A percentile compares a stretch with the other conserved stretches of the same genome.
phyloP scores from a whole-genome alignment of 2,113 vertebrate genomes.

The Cyprinus carpio region DNA sequence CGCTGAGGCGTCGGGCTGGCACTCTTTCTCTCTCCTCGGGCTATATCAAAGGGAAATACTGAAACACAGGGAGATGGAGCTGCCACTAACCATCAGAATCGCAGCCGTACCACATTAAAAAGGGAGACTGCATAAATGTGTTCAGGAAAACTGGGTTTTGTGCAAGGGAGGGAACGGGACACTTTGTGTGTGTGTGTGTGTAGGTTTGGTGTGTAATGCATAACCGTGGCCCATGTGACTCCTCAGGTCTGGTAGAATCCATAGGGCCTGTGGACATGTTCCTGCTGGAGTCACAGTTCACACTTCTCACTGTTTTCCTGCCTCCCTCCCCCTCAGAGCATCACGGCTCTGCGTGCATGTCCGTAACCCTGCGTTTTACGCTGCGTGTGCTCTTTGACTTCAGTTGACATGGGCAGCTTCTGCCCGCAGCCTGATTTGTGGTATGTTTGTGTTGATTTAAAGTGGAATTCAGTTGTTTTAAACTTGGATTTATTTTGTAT shows the following conservation, averaged over 20 bases:
- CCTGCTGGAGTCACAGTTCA: conserved; percentile 42
- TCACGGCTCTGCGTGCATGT: conserved; percentile 12
- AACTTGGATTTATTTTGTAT: background rate
- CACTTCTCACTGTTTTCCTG: conserved; percentile 30
- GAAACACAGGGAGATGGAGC: conserved; percentile 62
- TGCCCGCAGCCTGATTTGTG: background rate
- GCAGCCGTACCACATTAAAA: conserved; percentile 45
- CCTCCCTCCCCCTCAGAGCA: conserved; percentile 20
- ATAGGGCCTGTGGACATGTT: conserved; percentile 36
- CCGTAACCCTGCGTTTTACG: conserved; percentile 14
- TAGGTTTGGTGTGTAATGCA: conserved; percentile 11
- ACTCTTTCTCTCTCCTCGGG: conserved; percentile 59
- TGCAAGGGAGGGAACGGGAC: background rate
- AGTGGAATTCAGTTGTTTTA: background rate
- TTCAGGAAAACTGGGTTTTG: conserved; percentile 30
- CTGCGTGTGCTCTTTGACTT: conserved; percentile 41
- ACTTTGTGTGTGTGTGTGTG: conserved; percentile 11
- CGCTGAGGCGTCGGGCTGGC: conserved; percentile 49
- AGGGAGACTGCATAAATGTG: conserved; percentile 34
- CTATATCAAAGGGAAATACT: conserved; percentile 65
- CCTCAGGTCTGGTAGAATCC: conserved; percentile 36
- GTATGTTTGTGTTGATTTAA: background rate
- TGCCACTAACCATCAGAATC: conserved; percentile 68
- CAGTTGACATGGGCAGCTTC: conserved; percentile 5
- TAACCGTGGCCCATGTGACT: conserved; percentile 30